Conservation (phyloP, 2,113 vertebrate species). For the Varanus salvator region DNA sequence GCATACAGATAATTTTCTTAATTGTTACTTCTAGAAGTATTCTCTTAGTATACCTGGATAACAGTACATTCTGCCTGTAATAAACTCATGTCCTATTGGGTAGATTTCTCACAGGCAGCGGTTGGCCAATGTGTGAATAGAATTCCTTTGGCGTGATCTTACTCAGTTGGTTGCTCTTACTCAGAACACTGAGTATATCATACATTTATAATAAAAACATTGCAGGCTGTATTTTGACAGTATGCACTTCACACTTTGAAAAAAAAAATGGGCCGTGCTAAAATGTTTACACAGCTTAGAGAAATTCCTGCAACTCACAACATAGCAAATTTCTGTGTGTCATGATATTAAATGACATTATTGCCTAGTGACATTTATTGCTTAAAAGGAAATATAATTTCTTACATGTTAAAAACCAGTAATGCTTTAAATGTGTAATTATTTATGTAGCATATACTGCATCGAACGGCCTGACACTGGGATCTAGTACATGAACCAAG, state of each 20-base stretch:
- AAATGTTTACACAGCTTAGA: constrained; percentile 1
- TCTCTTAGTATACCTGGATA: neutral
- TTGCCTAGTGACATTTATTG: neutral
- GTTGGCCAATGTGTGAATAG: too few species aligned
- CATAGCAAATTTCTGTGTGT: neutral
- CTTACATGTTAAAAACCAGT: constrained; percentile 33
- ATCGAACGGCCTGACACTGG: neutral
- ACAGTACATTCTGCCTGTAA: neutral
- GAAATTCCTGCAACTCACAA: neutral
- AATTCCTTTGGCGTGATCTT: too few species aligned
- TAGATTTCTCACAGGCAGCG: too few species aligned
- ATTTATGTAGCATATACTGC: constrained; percentile 2
- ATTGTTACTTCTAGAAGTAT: neutral
- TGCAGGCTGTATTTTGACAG: constrained; percentile 15
- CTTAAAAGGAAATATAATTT: constrained; percentile 27
- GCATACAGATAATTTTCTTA: neutral
- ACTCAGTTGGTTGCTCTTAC: too few species aligned
- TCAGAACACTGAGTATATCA: neutral
- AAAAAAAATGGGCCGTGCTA: constrained; percentile 18
- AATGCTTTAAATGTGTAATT: constrained; percentile 25
- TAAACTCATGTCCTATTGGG: too few species aligned
- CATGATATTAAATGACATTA: neutral
- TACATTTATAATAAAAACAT: neutral
- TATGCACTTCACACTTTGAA: constrained; percentile 12
- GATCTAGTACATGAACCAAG: constrained; percentile 36